Conservation (phyloP, 1,140 invertebrate species). For the Zaprionus davidi region DNA sequence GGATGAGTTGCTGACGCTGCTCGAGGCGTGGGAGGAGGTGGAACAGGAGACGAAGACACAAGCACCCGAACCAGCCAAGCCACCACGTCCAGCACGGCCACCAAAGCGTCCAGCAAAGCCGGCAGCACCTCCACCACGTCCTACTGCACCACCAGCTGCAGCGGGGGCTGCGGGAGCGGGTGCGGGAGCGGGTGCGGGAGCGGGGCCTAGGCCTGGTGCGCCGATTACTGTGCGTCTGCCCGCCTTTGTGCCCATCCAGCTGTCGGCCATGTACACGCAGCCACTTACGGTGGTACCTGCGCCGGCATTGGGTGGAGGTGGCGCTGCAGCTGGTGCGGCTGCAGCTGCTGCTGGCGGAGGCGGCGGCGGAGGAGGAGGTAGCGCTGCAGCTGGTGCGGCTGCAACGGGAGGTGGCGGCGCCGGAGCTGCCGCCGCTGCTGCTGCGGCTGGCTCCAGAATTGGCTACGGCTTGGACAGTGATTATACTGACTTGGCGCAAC, state of each 20-base stretch:
- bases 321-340: not conserved
- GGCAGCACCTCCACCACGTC: no score
- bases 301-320: not conserved
- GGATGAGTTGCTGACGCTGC: conserved; percentile 72
- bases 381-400: not conserved
- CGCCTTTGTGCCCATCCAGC: conserved; percentile 73
- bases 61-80: conserved; percentile 23
- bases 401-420: not conserved
- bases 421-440: not conserved
- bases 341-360: conserved; percentile 6
- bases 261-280: conserved; percentile 75
- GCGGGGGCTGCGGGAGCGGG: conserved; percentile 4
- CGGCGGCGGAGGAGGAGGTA: not conserved
- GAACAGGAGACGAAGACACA: conserved; percentile 43
- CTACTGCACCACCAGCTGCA: conserved; percentile 26
- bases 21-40: conserved; percentile 76
- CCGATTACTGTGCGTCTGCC: conserved; percentile 68
- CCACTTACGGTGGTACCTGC: conserved; percentile 31
- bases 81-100: conserved; percentile 29
- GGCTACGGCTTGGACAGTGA: not conserved
- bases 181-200: conserved; percentile 5
- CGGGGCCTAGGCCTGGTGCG: conserved; percentile 22
- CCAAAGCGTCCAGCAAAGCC: conserved; percentile 14
- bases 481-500: conserved; percentile 12
- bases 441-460: not conserved